Evolutionary conservation across 2,888 invertebrate species (phyloP).

Genomic region (Ypsolopha scabrella): DNA sequence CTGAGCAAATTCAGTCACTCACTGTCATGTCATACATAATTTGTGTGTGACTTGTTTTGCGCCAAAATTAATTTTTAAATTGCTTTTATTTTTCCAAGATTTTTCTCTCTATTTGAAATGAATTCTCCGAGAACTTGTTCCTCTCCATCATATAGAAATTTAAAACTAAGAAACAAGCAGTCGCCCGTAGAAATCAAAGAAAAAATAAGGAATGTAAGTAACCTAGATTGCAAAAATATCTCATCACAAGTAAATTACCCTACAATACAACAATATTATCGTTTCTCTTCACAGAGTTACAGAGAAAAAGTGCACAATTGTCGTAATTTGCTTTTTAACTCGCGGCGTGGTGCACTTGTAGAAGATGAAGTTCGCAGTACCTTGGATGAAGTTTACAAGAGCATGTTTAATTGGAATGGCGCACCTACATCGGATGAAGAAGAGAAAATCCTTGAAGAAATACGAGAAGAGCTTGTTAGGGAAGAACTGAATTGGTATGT

Average conservation of each 20-base stretch:
- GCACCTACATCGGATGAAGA: slow-evolving; percentile 28
- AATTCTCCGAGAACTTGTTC: slow-evolving; percentile 26
- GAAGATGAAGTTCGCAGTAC: slow-evolving; percentile 36
- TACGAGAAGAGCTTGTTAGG: slow-evolving; percentile 49
- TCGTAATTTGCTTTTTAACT: slow-evolving; percentile 43
- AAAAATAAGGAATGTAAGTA: slow-evolving; percentile 50
- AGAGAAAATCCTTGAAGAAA: slow-evolving; percentile 42
- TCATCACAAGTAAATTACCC: neutral
- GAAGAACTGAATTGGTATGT: slow-evolving; percentile 54
- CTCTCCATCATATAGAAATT: slow-evolving; percentile 44
- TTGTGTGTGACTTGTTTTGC: no score
- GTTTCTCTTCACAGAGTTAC: slow-evolving; percentile 39
- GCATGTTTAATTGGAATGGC: slow-evolving; percentile 32
- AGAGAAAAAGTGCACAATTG: slow-evolving; percentile 49
- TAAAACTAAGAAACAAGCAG: slow-evolving; percentile 31
- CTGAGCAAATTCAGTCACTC: no score
- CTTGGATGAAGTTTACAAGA: slow-evolving; percentile 43
- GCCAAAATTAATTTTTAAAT: no score
- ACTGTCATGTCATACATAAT: no score
- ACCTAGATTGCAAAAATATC: neutral
- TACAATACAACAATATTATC: neutral
- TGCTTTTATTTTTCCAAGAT: slow-evolving; percentile 38
- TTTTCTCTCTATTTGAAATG: slow-evolving; percentile 52
- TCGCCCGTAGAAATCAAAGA: slow-evolving; percentile 56
- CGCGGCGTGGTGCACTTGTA: slow-evolving; percentile 30